Base-by-base conservation (phyloP, 2,797 vertebrate species). In the Pseudomugil tenellus region DNA sequence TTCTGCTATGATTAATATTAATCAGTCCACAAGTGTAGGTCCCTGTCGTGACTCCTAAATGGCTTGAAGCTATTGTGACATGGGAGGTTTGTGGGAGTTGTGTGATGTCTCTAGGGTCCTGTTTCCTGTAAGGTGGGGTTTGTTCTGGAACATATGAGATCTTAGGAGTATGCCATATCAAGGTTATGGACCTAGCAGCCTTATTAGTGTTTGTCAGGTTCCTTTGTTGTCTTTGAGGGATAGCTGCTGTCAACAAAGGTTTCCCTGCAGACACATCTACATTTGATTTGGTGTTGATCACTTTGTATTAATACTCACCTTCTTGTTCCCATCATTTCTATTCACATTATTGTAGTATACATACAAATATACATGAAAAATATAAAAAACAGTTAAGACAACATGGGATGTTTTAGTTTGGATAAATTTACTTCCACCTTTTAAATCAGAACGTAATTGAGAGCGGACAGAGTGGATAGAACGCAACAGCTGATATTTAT, bases 401-500 rank as follows among this genome's bases (percentile, higher is more conserved):
- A 52, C 28, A 63, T 79, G 67, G 77, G 64, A 81, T 76, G 80
- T 84, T 89, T 91, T 89, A 57, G 80, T 90, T 93, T 82, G 89
- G 92, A 91, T 90, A 62, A 80, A 82, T 93, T 93, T 92, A 91
- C 87, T 89, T 92, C 76, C 84, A 87, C 77, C 70, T 93, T 91
- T 87, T 65, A 86, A 91, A 91, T 89, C 85, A 90, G 89, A 91
- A 92, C 68, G 85, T 85, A 85, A 85, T 88, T 75, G 88, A 92
- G 89, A 86, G 84, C 81, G 52, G 84, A 90, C 87, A 92, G 89
- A 92, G 78, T 88, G 87, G 87, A 91, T 72, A 87, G 80, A 91
- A 89, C 83, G 83, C 81, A 85, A 87, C 85, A 84, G 84, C 81
- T 72, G 67, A 89, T 85, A 81, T 77, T 84, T 77, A 74, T 84